Conservation (phyloP, 2,113 vertebrate genomes). For the Nothocercus nigrocapillus region DNA sequence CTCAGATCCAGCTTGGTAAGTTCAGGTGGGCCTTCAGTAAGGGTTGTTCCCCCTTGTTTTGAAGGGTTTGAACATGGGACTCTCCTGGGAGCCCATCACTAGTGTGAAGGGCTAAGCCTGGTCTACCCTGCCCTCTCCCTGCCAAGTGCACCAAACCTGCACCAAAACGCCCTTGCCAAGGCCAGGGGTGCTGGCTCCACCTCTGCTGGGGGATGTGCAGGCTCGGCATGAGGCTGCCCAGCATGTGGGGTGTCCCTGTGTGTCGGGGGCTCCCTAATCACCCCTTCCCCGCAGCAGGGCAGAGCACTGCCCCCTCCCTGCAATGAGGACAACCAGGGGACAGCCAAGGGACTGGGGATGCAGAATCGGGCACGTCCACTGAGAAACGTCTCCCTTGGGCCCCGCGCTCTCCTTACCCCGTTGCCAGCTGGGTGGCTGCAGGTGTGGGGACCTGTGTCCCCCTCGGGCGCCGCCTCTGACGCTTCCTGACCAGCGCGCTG, state of each 20-base stretch:
- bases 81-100: neutral
- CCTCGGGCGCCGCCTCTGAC: neutral
- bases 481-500: no score
- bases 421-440: neutral
- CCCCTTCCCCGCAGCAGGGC: neutral
- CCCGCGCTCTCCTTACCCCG: neutral
- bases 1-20: neutral
- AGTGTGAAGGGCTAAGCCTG: accelerated
- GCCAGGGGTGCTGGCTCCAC: accelerated
- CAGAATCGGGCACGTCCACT: neutral
- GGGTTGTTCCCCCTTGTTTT: neutral
- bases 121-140: neutral
- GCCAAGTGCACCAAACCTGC: accelerated
- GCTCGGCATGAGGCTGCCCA: neutral
- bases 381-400: neutral
- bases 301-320: neutral
- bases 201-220: accelerated
- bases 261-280: neutral
- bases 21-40: neutral
- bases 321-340: no score
- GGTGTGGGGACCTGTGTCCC: neutral
- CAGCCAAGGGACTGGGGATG: no score
- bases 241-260: no score
- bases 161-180: neutral
- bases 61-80: neutral